Evolutionary conservation across 1,140 invertebrate genomes (phyloP).

Genomic region (Drosophila ironensis): DNA sequence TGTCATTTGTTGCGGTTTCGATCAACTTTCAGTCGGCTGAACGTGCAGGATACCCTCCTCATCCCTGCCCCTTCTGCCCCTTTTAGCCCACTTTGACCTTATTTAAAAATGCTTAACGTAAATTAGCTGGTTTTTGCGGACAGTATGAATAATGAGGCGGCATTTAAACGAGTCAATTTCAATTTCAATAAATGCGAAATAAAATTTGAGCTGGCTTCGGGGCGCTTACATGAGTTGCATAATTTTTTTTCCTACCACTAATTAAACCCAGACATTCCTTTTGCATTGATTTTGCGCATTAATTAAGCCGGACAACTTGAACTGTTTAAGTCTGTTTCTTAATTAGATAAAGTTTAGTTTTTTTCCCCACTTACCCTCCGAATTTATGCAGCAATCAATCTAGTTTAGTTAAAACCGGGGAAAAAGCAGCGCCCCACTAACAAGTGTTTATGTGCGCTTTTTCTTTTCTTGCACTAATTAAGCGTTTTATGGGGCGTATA

Average conservation of each 20-base stretch:
- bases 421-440: constrained; percentile 2
- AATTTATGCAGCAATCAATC: not conserved
- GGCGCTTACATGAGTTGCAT: constrained; percentile 40
- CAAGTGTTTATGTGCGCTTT: constrained; percentile 12
- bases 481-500: constrained; percentile 69
- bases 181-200: constrained; percentile 49
- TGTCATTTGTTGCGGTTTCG: constrained; percentile 79
- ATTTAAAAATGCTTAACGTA: constrained; percentile 79
- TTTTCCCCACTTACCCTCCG: not conserved
- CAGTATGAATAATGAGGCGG: constrained; percentile 70
- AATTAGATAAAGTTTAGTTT: not conserved
- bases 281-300: not conserved
- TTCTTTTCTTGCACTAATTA: constrained; percentile 51
- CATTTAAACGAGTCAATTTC: constrained; percentile 73
- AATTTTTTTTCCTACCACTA: not conserved
- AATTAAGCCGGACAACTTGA: not conserved
- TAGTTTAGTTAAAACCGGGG: not conserved
- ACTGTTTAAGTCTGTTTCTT: not conserved
- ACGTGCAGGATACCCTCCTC: constrained; percentile 8
- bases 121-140: constrained; percentile 75
- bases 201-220: constrained; percentile 9
- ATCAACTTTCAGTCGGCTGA: constrained; percentile 70
- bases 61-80: not conserved
- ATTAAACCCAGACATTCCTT: no score
- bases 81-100: constrained; percentile 54